These are phyloP conservation scores for Rhyacophila evoluta DNA, from an alignment of 2,888 invertebrate genomes.

Conservation along the genomic window DNA sequence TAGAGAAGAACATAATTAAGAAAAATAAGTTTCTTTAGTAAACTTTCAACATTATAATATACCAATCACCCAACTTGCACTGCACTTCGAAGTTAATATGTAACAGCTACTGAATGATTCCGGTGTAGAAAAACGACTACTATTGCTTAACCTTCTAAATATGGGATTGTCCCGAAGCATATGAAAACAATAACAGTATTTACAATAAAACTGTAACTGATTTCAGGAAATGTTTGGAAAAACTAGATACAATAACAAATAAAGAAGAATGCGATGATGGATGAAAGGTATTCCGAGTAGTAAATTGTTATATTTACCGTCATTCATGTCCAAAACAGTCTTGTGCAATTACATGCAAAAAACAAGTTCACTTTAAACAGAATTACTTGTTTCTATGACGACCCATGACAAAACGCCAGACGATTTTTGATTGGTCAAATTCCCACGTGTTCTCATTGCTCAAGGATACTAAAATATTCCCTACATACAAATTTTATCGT, in stretches of 20 bases:
- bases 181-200: slow-evolving; percentile 43
- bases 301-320: slow-evolving; percentile 39
- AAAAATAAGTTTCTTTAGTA: not conserved
- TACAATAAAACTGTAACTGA: not conserved
- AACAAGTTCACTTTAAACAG: slow-evolving; percentile 39
- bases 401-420: slow-evolving; percentile 47
- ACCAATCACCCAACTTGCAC: too few relatives aligned
- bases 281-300: not conserved
- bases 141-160: slow-evolving; percentile 49
- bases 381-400: slow-evolving; percentile 51
- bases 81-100: too few relatives aligned
- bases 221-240: not conserved
- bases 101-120: not conserved
- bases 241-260: slow-evolving; percentile 6
- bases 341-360: slow-evolving; percentile 36
- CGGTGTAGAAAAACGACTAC: slow-evolving; percentile 31
- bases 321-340: slow-evolving; percentile 42
- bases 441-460: slow-evolving; percentile 45
- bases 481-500: too few relatives aligned
- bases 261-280: not conserved
- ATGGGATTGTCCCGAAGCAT: slow-evolving; percentile 43
- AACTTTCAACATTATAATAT: too few relatives aligned
- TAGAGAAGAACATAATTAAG: not conserved
- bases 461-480: not conserved
- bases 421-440: slow-evolving; percentile 42